Conservation (phyloP, 1,140 invertebrate genomes). For the Calosoma granatense region DNA sequence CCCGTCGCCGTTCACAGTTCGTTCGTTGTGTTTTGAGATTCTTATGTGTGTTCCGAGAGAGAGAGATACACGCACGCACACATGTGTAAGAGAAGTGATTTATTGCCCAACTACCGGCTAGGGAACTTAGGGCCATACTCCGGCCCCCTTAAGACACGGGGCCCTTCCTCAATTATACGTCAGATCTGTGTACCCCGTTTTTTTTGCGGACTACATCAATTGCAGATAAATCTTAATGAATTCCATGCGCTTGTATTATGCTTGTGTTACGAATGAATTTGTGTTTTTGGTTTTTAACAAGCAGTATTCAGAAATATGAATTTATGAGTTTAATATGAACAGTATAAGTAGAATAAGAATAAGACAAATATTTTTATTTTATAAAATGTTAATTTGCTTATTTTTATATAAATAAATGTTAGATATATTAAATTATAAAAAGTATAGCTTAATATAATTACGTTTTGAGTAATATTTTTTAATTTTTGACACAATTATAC, state of each 20-base stretch:
- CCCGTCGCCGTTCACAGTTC: too few relatives aligned
- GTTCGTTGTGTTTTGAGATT: background rate
- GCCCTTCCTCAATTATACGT: constrained; percentile 7
- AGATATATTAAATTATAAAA: too few relatives aligned
- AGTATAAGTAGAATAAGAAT: too few relatives aligned
- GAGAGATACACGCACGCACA: background rate
- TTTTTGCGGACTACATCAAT: constrained; percentile 6
- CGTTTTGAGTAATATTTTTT: too few relatives aligned
- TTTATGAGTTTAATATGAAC: too few relatives aligned
- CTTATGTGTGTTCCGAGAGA: background rate
- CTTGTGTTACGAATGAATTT: background rate
- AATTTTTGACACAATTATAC: too few relatives aligned
- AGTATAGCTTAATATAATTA: too few relatives aligned
- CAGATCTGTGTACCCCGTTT: background rate
- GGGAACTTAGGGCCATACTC: background rate
- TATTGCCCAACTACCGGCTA: background rate
- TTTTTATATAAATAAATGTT: too few relatives aligned
- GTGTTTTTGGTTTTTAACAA: background rate
- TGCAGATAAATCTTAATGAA: constrained; percentile 5
- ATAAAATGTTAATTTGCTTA: too few relatives aligned
- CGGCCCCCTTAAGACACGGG: background rate
- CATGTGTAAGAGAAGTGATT: constrained; percentile 3
- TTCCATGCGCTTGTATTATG: background rate
- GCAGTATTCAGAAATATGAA: too few relatives aligned
- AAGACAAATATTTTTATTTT: too few relatives aligned